These are phyloP conservation scores for Plestiodon gilberti DNA, from an alignment of 2,113 vertebrate genomes.

Conservation along the genomic window DNA sequence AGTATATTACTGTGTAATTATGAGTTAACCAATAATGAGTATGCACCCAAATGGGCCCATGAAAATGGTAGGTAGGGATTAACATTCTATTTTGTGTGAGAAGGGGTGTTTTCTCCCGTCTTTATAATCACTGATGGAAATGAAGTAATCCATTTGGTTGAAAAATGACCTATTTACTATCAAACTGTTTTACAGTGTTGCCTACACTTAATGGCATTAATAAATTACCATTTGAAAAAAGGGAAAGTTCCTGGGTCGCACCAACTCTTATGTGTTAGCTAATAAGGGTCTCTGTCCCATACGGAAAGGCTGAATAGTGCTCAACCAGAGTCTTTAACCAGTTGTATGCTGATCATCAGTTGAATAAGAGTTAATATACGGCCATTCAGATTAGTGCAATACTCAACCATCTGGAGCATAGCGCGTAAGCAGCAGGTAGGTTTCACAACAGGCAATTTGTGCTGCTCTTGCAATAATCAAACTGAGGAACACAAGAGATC, in stretches of 20 bases:
- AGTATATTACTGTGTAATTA: background rate
- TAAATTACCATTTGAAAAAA: background rate
- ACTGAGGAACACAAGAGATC: background rate
- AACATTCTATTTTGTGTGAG: background rate
- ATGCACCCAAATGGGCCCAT: background rate
- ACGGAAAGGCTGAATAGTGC: background rate
- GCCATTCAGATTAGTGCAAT: background rate
- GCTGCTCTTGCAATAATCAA: background rate
- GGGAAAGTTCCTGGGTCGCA: background rate
- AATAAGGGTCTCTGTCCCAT: background rate
- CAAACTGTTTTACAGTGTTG: background rate
- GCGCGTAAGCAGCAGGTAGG: background rate
- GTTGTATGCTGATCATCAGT: background rate
- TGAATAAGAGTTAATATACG: background rate
- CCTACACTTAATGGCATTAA: background rate
- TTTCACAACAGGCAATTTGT: background rate
- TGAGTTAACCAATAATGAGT: background rate
- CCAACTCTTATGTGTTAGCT: background rate
- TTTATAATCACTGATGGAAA: background rate
- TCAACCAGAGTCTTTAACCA: background rate
- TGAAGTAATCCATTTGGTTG: constrained; percentile 6
- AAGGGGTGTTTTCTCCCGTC: background rate
- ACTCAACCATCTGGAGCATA: background rate
- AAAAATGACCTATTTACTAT: background rate
- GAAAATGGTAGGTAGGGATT: background rate